Conservation (phyloP, 2,888 invertebrate genomes). For the Phasia obesa region DNA sequence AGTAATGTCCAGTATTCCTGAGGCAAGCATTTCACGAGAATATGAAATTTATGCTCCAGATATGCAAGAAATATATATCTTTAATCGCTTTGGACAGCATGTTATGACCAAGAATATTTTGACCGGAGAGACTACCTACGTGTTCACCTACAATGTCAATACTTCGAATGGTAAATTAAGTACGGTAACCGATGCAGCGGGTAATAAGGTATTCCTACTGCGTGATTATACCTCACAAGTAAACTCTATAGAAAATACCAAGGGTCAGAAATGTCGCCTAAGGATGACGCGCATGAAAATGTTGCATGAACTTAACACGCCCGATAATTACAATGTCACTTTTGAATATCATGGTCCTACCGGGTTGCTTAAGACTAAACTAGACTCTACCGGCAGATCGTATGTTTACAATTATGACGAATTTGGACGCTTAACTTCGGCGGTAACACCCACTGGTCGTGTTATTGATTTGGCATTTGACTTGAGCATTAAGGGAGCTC, state of each 20-base stretch:
- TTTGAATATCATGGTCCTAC: conserved; percentile 96
- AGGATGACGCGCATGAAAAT: conserved; percentile 96
- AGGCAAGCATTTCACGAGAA: conserved; percentile 91
- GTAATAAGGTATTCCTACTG: conserved; percentile 92
- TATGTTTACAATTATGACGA: conserved; percentile 97
- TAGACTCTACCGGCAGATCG: conserved; percentile 94
- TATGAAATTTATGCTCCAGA: conserved; percentile 98
- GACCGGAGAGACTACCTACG: conserved; percentile 96
- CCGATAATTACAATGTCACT: conserved; percentile 96
- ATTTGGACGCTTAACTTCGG: conserved; percentile 94
- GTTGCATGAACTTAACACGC: conserved; percentile 94
- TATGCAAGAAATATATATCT: conserved; percentile 96
- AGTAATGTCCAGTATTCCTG: conserved; percentile 94
- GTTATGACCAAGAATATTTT: conserved; percentile 96
- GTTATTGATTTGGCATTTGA: conserved; percentile 94
- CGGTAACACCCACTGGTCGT: conserved; percentile 97
- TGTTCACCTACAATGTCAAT: conserved; percentile 97
- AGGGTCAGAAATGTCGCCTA: conserved; percentile 94
- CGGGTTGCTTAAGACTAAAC: conserved; percentile 92
- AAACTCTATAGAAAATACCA: conserved; percentile 96
- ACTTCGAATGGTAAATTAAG: conserved; percentile 97
- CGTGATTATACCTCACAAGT: conserved; percentile 94
- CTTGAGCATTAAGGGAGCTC: conserved; percentile 94
- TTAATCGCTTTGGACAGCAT: conserved; percentile 97
- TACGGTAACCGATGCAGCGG: conserved; percentile 96